These are phyloP conservation scores for Microtus agrestis DNA, from an alignment of 2,797 vertebrate genomes.

Conservation along the genomic window DNA sequence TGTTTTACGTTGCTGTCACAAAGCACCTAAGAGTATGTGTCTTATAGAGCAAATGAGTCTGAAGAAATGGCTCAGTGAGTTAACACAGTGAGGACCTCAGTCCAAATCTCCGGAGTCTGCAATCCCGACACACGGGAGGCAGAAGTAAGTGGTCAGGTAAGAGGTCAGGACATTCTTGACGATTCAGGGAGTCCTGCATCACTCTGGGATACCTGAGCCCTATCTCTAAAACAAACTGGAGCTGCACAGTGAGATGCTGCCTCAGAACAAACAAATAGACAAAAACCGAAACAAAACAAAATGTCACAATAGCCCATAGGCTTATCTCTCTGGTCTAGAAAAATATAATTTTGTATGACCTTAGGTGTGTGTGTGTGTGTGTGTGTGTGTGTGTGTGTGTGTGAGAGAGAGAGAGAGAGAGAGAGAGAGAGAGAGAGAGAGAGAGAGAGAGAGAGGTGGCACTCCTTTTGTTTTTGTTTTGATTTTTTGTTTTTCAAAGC, in stretches of 20 bases:
- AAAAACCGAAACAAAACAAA: background rate
- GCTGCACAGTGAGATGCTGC: background rate
- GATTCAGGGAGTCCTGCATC: background rate
- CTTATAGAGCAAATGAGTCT: background rate
- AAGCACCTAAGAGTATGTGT: background rate
- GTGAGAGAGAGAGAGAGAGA: no score
- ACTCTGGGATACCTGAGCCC: background rate
- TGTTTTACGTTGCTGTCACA: background rate
- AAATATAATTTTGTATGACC: background rate
- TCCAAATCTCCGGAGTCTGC: background rate
- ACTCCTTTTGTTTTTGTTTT: no score
- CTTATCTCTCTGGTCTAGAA: background rate
- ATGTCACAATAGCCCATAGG: background rate
- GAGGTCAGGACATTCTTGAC: background rate
- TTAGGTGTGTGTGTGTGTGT: background rate
- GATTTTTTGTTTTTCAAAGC: background rate
- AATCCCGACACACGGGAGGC: background rate
- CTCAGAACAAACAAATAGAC: background rate
- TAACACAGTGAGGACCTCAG: background rate
- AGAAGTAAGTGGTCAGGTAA: background rate
- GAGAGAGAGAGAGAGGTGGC: no score
- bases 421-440: no score
- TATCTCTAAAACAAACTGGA: background rate
- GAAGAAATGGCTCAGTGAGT: background rate
- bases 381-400: no score